Base-by-base conservation (phyloP, 1,140 invertebrate genomes). In the Megathymus violae region DNA sequence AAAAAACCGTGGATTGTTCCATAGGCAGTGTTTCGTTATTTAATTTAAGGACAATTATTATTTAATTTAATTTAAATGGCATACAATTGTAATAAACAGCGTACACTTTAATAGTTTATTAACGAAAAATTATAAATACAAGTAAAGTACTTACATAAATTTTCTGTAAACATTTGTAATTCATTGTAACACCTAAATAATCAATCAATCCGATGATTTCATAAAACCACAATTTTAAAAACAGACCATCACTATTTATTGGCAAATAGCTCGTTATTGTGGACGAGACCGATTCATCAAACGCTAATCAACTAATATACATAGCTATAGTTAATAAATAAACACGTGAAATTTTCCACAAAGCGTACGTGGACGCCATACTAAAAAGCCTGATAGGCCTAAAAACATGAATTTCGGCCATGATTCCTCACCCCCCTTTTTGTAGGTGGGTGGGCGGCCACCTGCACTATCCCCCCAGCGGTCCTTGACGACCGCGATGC, bases 311-410 rank as follows among this genome's bases (percentile, higher is more conserved):
- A 71, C 66, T 62, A 67, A 71, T 9, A 31, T 52, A 67, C 59
- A 69, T 65, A 60, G 17, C 43, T 51, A 70, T 63, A 80, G 63
- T 67, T 77, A 76, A 76, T 82, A 77, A 78, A 83, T 81, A 84
- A 82, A 80, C 68, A 74, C 69, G 71, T 76, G 62, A 75, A 82
- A 82, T 74, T 78, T 77, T 73, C 76, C 74, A 70, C 71, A 78
- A 73, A 80, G 69, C 76, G 80, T 76, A 81, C 75, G 74, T 75
- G 85, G 59, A 63, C 50, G 72, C 69, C 58, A 75, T 86, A 73
- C 86, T 89, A 89, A 89, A 89, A 88, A 86, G 77, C 74, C 73
- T 77, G 76, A 83, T 86, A 89, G 83, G 83, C 86, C 85, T 85
- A 89, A 88, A 89, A 89, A 89, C 85, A 81, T 78, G 78, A 64